Percentiles rank a stretch among this genome's conserved stretches.
phyloP scores from a whole-genome alignment of 1,140 invertebrate species.

The Tigriopus japonicus region DNA sequence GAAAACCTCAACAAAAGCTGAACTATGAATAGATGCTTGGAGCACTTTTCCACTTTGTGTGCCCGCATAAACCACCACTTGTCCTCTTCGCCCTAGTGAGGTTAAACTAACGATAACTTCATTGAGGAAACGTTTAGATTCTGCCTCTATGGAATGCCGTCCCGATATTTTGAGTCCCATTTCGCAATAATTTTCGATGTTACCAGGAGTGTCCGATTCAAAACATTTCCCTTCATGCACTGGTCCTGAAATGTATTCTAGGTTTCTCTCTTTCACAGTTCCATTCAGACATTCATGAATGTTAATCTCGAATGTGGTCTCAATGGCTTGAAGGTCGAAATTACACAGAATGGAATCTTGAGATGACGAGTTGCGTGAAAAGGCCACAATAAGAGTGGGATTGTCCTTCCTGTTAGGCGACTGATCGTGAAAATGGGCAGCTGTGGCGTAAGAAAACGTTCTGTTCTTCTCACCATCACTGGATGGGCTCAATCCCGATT shows the following conservation, averaged over 20 bases:
- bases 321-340: conserved; percentile 54
- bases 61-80: not conserved
- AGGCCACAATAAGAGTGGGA: no score
- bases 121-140: not conserved
- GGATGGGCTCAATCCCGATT: conserved; percentile 55
- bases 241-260: conserved; percentile 78
- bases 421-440: conserved; percentile 23
- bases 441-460: conserved; percentile 48
- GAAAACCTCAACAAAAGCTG: no score
- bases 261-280: conserved; percentile 67
- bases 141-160: conserved; percentile 44
- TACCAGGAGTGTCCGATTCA: conserved; percentile 42
- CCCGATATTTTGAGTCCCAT: conserved; percentile 81
- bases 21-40: not conserved
- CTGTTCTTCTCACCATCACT: conserved; percentile 35
- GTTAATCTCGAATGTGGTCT: conserved; percentile 82
- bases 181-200: conserved; percentile 76
- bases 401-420: no score
- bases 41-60: not conserved
- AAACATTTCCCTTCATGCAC: conserved; percentile 67
- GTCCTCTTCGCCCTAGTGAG: not conserved
- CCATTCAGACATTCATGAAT: conserved; percentile 94
- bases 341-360: conserved; percentile 58
- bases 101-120: not conserved
- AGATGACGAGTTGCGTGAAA: conserved; percentile 26